Evolutionary conservation across 2,888 invertebrate species (phyloP), one percentile per base, ranked within the genome.

Genomic region (Cataglyphis cursor): DNA sequence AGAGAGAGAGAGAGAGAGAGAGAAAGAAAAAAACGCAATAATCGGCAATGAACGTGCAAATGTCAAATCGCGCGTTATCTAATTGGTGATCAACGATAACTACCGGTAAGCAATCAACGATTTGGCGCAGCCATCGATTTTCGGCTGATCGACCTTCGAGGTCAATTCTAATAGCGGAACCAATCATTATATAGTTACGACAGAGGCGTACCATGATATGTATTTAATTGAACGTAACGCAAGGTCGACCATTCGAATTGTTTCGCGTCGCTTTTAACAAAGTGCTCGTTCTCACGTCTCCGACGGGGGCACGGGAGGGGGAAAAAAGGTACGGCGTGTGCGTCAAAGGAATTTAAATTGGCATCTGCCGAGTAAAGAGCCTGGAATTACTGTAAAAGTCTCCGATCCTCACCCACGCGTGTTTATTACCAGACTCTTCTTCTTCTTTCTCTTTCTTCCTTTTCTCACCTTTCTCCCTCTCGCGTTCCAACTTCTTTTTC

Each of bases 331-430:
- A 84, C 85, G 87, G 86, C 88, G 83, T 87, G 87, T 87, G 84
- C 90, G 90, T 90, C 86, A 87, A 88, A 92, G 90, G 92, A 92
- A 92, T 92, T 92, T 92, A 92, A 92, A 93, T 92, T 91, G 92
- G 90, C 87, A 89, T 91, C 90, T 83, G 89, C 76, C 80, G 90
- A 88, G 87, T 90, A 90, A 91, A 90, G 89, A 91, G 89, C 85
- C 86, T 87, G 88, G 89, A 91, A 92, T 92, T 91, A 90, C 91
- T 92, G 90, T 91, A 90, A 93, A 93, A 93, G 91, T 92, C 92
- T 92, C 90, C 88, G 92, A 91, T 91, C 88, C 86, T 87, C 90
- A 91, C 93, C 93, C 92, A 93, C 92, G 91, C 93, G 89, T 89
- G 89, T 92, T 92, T 92, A 92, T 92, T 92, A 90, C 90, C 88